Evolutionary conservation across 2,797 vertebrate species (phyloP), one percentile per base, ranked within the genome.

Genomic region (Artibeus jamaicensis): DNA sequence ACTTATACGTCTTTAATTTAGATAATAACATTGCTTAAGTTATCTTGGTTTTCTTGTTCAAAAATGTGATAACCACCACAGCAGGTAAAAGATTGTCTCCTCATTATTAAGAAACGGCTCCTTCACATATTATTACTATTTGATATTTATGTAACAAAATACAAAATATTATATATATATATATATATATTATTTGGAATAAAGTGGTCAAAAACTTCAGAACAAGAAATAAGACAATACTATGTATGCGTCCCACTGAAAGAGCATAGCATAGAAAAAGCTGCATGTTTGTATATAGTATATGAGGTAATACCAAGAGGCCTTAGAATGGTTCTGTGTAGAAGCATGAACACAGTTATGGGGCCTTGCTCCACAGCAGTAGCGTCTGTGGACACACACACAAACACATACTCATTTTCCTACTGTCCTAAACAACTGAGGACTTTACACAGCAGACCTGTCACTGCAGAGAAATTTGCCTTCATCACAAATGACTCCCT

Each of bases 61-160:
- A 19, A 91, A 88, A 92, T 48, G 9, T 82, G 42, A 71, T 8
- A 55, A 48, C 1, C 15, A 73, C 86, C 37, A 42, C 0, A 29
- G 78, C 16, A 42, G 2, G 34, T 90, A 42, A 3, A 81, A 26
- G 12, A 22, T 57, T 18, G 26, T 65, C 37, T 68, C 46, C 42
- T n/a, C 6, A 50, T 59, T 9, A 85, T 29, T 77, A 24, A 6
- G 32, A 91, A 95, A 21, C 3, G 67, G 34, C 6, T 24, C 8
- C 5, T 42, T 93, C 22, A n/a, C 3, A 9, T 55, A 44, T 32
- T 44, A 34, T n/a, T n/a, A 14, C 0, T 82, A 73, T 55, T 12
- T 91, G 24, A 34, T 82, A 73, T 42, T 93, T 87, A 59, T 32
- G 91, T 82, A 37, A 44, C 3, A 50, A 77, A 76, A 67, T 2